phyloP scores from a whole-genome alignment of 2,797 vertebrate species.

The Enteromius thamalakanensis region DNA sequence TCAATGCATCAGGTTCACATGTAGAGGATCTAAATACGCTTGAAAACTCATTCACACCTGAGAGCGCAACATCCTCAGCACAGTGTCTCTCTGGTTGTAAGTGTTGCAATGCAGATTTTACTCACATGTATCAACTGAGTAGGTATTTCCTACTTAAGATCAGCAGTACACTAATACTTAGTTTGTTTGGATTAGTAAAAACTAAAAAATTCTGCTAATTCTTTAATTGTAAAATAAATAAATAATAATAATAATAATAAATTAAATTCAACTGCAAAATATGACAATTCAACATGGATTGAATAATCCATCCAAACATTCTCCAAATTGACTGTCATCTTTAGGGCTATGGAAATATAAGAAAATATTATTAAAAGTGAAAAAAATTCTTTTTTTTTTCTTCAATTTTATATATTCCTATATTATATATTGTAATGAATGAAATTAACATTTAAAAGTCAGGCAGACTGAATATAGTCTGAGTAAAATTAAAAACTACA shows the following conservation, averaged over 20 bases:
- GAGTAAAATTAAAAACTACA: not conserved
- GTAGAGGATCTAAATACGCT: not conserved
- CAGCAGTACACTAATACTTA: not conserved
- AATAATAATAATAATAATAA: too few relatives aligned
- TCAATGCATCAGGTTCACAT: constrained; percentile 28
- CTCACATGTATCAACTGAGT: not conserved
- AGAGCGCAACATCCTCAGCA: constrained; percentile 6
- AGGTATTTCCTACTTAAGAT: not conserved
- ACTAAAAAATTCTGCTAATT: not conserved
- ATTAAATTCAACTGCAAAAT: not conserved
- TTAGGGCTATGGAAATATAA: not conserved
- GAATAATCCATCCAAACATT: not conserved
- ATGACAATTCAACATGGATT: not conserved
- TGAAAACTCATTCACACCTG: constrained; percentile 36
- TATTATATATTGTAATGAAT: too few relatives aligned
- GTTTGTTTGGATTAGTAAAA: not conserved
- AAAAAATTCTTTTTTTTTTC: too few relatives aligned
- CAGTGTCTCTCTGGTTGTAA: not conserved
- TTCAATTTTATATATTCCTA: too few relatives aligned
- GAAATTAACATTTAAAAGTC: too few relatives aligned
- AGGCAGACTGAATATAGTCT: too few relatives aligned
- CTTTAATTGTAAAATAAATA: not conserved
- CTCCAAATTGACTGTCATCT: not conserved
- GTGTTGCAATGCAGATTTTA: constrained; percentile 5
- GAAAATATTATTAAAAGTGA: not conserved